A percentile compares a stretch with the other conserved stretches of the same genome.
Evolutionary conservation across 2,113 vertebrate genomes (phyloP).

Genomic region (Chlamydotis undulata): DNA sequence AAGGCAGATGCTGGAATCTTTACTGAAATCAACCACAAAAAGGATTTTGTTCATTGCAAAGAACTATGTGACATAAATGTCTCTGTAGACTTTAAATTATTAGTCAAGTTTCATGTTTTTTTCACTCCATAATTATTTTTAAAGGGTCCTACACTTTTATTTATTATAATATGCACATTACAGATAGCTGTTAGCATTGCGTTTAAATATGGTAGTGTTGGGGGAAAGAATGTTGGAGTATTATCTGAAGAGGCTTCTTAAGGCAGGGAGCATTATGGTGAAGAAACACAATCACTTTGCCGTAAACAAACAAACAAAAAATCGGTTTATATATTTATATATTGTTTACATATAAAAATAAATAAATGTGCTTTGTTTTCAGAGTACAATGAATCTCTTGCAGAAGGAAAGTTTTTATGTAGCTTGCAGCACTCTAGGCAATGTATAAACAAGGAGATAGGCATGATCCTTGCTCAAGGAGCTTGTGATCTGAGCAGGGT

Average conservation of each 20-base stretch:
- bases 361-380: fast-evolving
- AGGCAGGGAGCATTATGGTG: conserved; percentile 20
- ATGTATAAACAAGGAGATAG: neutral
- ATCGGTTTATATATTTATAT: neutral
- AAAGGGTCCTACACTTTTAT: neutral
- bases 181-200: conserved; percentile 30
- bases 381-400: neutral
- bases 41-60: neutral
- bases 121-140: neutral
- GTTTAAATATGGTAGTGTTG: conserved; percentile 20
- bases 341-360: neutral
- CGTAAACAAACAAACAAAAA: neutral
- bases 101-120: neutral
- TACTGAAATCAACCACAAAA: neutral
- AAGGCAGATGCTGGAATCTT: neutral
- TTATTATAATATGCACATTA: conserved; percentile 21
- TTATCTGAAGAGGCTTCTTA: conserved; percentile 28
- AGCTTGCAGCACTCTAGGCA: neutral
- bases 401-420: neutral
- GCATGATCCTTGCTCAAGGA: neutral
- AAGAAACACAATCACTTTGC: conserved; percentile 33
- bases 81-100: neutral
- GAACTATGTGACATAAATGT: neutral
- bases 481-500: neutral
- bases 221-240: neutral